Evolutionary conservation across 2,888 invertebrate species (phyloP), one percentile per base, ranked within the genome.

Genomic region (Melieria crassipennis): DNA sequence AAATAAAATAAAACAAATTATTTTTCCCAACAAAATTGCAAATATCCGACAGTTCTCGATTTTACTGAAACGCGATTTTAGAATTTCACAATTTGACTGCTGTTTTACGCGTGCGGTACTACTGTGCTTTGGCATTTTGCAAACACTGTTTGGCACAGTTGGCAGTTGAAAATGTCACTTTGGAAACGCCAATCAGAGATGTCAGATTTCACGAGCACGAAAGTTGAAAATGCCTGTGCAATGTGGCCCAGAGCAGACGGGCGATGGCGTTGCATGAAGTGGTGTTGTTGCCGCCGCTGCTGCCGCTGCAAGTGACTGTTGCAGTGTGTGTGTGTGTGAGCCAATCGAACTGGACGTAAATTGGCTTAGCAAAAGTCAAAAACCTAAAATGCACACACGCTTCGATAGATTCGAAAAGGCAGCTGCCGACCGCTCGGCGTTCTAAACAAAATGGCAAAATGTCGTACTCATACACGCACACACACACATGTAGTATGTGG

Each of bases 401-500:
- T 50, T 72, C 80, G 71, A 77, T 73, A 78, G 77, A 81, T 66
- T 73, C 73, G 70, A 73, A 76, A 71, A 73, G 72, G 69, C 73
- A 73, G 73, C 71, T 73, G 72, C 13, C 45, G 50, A 13, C 52
- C 11, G 50, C 9, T 10, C 9, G 9, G 50, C 50, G 11, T 50
- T 7, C 50, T 10, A 50, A 50, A 50, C 50, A 50, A 50, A 50
- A 50, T 10, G 9, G 11, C 0, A 50, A 50, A 50, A 50, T 11
- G 9, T n/a, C 11, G 13, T 52, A 1, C 52, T 52, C 52, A n/a
- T 4, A 6, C 52, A 52, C 52, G 3, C 50, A 52, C 52, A 52
- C 13, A 13, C 52, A 52, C 52, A 13, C 16, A 16, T n/a, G n/a
- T n/a, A n/a, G n/a, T 16, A 16, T 16, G 16, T 16, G 16, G 16